Evolutionary conservation across 2,113 vertebrate genomes (phyloP), one percentile per base, ranked within the genome.

Genomic region (Caracal caracal): DNA sequence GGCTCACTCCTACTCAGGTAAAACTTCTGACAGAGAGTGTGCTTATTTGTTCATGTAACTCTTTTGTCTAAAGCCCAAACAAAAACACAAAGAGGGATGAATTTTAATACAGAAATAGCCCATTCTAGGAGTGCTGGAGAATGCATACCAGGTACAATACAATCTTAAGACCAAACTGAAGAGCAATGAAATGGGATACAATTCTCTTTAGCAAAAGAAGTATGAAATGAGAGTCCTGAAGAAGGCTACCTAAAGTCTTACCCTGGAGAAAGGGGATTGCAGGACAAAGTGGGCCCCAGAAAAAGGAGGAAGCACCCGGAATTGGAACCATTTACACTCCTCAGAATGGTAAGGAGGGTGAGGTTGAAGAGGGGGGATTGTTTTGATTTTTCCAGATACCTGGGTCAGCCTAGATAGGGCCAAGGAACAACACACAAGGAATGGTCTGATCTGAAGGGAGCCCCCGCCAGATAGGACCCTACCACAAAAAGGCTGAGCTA

Each of bases 81-180:
- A 63, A 93, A 79, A 43, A 43, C 28, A 93, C 22, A 63, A 89
- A 89, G 16, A 79, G n/a, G n/a, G 26, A 47, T 37, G 28, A 5
- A 7, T 40, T 76, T 59, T 71, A 83, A 75, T 65, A 86, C 5
- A 56, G 35, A 81, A 96, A 93, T 11, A 61, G 65, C n/a, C 53
- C 28, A 28, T 61, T 49, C 40, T 61, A n/a, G 53, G 75, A 71
- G 63, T 61, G 11, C 43, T 24, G 6, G 87, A 84, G 43, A 43
- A 47, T 53, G 10, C 5, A 47, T 28, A 35, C 12, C 40, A 35
- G 20, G 26, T 63, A 59, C 16, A 59, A 26, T 82, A 59, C 66
- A 53, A 90, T 15, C 47, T 24, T 24, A 30, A 79, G 37, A 82
- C 73, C 49, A 81, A 92, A 78, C 33, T 30, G 2, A 86, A 66